Evolutionary conservation across 2,113 vertebrate species (phyloP).

Genomic region (Erythrocercus mccallii): DNA sequence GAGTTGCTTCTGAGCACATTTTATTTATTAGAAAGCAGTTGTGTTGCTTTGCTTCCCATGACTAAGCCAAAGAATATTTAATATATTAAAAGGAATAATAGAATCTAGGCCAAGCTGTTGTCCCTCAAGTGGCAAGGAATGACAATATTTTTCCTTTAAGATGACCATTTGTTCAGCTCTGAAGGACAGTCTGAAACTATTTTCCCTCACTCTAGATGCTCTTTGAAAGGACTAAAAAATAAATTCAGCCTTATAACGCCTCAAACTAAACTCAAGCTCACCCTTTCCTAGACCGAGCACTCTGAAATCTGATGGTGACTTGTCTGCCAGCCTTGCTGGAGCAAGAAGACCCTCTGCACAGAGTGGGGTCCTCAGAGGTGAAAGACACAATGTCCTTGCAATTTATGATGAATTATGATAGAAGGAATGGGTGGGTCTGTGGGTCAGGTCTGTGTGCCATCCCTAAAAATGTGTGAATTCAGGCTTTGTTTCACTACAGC

Average conservation of each 20-base stretch:
- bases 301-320: neutral
- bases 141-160: neutral
- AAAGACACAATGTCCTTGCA: neutral
- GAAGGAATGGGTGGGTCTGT: neutral
- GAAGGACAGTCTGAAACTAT: neutral
- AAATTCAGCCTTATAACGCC: neutral
- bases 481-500: neutral
- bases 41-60: conserved; percentile 37
- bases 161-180: neutral
- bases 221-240: neutral
- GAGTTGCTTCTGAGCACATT: conserved; percentile 51
- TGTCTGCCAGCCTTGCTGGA: neutral
- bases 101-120: conserved; percentile 11
- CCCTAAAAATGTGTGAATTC: neutral
- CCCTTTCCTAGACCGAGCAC: neutral
- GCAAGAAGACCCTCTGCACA: neutral
- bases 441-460: neutral
- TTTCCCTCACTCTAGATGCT: neutral
- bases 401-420: neutral
- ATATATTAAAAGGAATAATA: conserved; percentile 51
- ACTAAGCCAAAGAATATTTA: conserved; percentile 62
- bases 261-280: neutral
- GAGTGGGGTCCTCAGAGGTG: neutral
- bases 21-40: conserved; percentile 69
- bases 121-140: neutral